These are phyloP conservation scores for Forbesichthys agassizii DNA, from an alignment of 2,113 vertebrate genomes.

Conservation along the genomic window DNA sequence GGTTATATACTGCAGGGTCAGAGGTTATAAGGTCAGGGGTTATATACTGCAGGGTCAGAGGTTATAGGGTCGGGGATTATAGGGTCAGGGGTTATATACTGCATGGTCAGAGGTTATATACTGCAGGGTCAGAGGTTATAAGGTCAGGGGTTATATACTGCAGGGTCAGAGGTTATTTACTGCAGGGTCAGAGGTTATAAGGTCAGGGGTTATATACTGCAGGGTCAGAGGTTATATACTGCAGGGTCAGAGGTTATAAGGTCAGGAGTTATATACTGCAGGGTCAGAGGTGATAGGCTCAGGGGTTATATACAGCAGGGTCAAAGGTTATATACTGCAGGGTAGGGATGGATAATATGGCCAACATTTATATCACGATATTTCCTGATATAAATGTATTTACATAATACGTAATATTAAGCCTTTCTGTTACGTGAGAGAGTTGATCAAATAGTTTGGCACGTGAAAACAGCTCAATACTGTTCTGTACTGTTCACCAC, in stretches of 20 bases:
- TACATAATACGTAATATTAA: too few relatives aligned
- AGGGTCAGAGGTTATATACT: constrained; percentile 67
- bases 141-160: constrained; percentile 69
- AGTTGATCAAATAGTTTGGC: too few relatives aligned
- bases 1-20: constrained; percentile 63
- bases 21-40: background rate
- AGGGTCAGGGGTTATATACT: constrained; percentile 70
- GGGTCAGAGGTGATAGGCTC: background rate
- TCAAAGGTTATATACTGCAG: constrained; percentile 38
- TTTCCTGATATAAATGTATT: too few relatives aligned
- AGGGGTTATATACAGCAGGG: constrained; percentile 80
- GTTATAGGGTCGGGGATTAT: too few relatives aligned
- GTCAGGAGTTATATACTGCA: constrained; percentile 68
- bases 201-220: constrained; percentile 73
- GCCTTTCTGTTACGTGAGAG: too few relatives aligned
- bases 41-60: constrained; percentile 64
- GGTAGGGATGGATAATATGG: too few relatives aligned
- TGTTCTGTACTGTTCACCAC: too few relatives aligned
- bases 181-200: background rate
- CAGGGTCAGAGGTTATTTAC: constrained; percentile 68
- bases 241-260: constrained; percentile 71
- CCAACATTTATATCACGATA: too few relatives aligned
- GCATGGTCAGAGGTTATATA: constrained; percentile 63
- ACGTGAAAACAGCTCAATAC: too few relatives aligned
- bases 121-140: constrained; percentile 76